Evolutionary conservation across 2,797 vertebrate species (phyloP).

Genomic region (Acanthurus leucopareius): DNA sequence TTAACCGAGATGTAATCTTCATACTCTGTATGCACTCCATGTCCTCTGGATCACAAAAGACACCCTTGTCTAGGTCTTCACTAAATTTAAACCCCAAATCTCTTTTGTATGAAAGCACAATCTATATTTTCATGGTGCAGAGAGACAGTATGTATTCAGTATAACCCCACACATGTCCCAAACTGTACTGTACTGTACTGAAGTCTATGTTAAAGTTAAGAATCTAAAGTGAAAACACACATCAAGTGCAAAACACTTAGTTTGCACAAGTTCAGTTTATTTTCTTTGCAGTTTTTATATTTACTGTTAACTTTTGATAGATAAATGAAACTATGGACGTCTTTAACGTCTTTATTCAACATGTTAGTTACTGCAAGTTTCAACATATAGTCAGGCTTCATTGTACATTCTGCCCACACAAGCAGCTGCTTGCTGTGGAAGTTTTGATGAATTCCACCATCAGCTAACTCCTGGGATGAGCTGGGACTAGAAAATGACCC

Average conservation of each 20-base stretch:
- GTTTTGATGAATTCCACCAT: slow-evolving; percentile 44
- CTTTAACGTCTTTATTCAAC: not conserved
- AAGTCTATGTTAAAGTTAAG: not conserved
- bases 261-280: not conserved
- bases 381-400: not conserved
- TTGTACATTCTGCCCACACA: slow-evolving; percentile 17
- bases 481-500: no score
- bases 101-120: slow-evolving; percentile 9
- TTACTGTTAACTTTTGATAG: not conserved
- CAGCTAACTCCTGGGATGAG: not conserved
- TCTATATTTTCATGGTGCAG: not conserved
- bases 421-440: slow-evolving; percentile 39
- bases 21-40: slow-evolving; percentile 25
- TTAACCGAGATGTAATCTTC: slow-evolving; percentile 51
- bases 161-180: no score
- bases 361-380: not conserved
- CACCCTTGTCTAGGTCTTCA: not conserved
- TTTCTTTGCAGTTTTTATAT: not conserved
- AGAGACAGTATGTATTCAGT: not conserved
- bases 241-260: not conserved
- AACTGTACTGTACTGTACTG: not conserved
- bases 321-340: not conserved
- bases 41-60: slow-evolving; percentile 35
- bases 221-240: not conserved
- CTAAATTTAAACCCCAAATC: slow-evolving; percentile 14